Evolutionary conservation across 2,888 invertebrate species (phyloP), one percentile per base, ranked within the genome.

Genomic region (Teleogryllus oceanicus): DNA sequence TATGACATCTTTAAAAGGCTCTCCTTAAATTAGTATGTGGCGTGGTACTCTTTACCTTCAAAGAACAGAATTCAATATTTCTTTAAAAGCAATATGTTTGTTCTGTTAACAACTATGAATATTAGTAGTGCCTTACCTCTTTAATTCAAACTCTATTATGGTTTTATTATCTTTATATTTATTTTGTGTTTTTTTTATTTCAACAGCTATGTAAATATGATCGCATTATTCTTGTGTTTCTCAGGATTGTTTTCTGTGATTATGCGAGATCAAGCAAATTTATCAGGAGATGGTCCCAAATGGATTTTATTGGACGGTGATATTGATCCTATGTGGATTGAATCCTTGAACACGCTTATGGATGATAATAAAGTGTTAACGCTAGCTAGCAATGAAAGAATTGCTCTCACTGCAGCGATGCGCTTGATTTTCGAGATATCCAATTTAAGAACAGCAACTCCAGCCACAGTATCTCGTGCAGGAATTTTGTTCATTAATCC

Each of bases 281-380:
- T 96, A 90, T 88, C 92, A 0, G 95, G 95, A 0, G 93, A 94
- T 84, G 93, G 94, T 0, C 94, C 95, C 0, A 97, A 97, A 86
- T 98, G 98, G 98, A 96, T 98, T 84, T 94, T 98, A 12, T 90
- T 97, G 78, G 98, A 98, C 87, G 97, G 98, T 21, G 97, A 98
- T 85, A 97, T 98, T 84, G 97, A 98, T 89, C 97, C 97, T 2
- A 97, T 97, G 97, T 98, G 97, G 98, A 98, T 98, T 85, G 97
- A 98, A 88, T 97, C 96, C 51, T 90, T 98, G 50, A 98, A 98
- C 86, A 98, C 97, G 4, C 92, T 98, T 21, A 98, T 98, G 97
- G 98, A 98, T 86, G 98, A 98, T 86, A 98, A 98, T 87, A 98
- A 98, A 89, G 95, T 97, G 11, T 86, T 98, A 82, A 98, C 97